Conservation (phyloP, 2,888 invertebrate species). For the Erynnis tages region DNA sequence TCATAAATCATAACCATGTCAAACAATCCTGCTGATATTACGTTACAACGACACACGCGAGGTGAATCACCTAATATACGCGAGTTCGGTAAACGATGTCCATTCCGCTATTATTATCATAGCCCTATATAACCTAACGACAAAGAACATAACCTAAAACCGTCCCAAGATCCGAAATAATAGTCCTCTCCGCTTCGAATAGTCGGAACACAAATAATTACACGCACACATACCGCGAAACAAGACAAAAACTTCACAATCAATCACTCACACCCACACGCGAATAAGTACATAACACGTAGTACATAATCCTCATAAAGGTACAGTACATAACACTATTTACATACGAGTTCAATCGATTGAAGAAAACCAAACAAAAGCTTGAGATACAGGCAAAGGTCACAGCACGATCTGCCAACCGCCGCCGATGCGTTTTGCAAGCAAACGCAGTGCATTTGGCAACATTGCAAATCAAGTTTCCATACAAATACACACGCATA, state of each 20-base stretch:
- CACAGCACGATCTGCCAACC: slow-evolving; percentile 47
- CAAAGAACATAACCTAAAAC: slow-evolving; percentile 35
- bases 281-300: slow-evolving; percentile 35
- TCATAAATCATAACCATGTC: slow-evolving; percentile 1
- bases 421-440: slow-evolving; percentile 31
- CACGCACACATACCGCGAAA: slow-evolving; percentile 36
- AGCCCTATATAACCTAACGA: slow-evolving; percentile 14
- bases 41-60: background rate
- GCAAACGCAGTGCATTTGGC: slow-evolving; percentile 43
- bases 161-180: slow-evolving; percentile 19
- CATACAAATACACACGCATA: slow-evolving; percentile 48
- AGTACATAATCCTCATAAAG: slow-evolving; percentile 36
- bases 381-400: slow-evolving; percentile 46
- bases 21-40: background rate
- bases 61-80: slow-evolving; percentile 14
- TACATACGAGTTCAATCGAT: slow-evolving; percentile 35
- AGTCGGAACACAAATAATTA: slow-evolving; percentile 38
- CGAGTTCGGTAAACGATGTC: slow-evolving; percentile 10
- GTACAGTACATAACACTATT: slow-evolving; percentile 27
- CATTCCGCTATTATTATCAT: slow-evolving; percentile 17
- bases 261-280: slow-evolving; percentile 41
- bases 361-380: slow-evolving; percentile 33
- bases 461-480: slow-evolving; percentile 53
- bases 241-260: slow-evolving; percentile 32
- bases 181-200: slow-evolving; percentile 26